phyloP scores from a whole-genome alignment of 2,888 invertebrate species.

The Osedax frankpressi region DNA sequence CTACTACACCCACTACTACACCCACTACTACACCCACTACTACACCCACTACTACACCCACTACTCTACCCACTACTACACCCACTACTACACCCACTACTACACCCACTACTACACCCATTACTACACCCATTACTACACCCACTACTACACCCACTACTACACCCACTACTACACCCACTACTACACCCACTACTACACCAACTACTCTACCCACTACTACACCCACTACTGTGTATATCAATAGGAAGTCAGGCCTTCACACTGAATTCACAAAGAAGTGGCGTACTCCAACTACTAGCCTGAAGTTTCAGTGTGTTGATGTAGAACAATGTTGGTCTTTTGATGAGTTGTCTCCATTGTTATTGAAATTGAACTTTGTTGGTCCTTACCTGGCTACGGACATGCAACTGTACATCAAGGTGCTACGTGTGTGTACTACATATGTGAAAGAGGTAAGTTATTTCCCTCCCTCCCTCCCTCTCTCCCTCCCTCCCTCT shows the following conservation, averaged over 20 bases:
- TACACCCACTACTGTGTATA: too few species aligned
- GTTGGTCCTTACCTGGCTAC: constrained; percentile 74
- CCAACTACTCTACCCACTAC: too few species aligned
- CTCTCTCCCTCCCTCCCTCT: not conserved
- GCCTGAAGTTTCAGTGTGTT: not conserved
- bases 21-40: too few species aligned
- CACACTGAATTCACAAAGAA: constrained; percentile 48
- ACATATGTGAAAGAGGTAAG: constrained; percentile 47
- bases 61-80: too few species aligned
- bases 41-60: too few species aligned
- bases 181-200: too few species aligned
- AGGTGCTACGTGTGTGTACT: constrained; percentile 55
- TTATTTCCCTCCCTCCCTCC: not conserved
- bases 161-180: too few species aligned
- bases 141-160: too few species aligned
- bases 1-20: too few species aligned
- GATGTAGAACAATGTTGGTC: constrained; percentile 52
- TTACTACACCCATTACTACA: too few species aligned
- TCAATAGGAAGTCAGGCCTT: constrained; percentile 63
- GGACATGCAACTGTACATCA: constrained; percentile 79
- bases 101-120: too few species aligned
- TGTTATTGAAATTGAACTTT: constrained; percentile 67
- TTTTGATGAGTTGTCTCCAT: constrained; percentile 55
- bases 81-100: too few species aligned
- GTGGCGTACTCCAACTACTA: constrained; percentile 21